Base-by-base conservation (phyloP, 2,113 vertebrate genomes). In the Leiothrix lutea region DNA sequence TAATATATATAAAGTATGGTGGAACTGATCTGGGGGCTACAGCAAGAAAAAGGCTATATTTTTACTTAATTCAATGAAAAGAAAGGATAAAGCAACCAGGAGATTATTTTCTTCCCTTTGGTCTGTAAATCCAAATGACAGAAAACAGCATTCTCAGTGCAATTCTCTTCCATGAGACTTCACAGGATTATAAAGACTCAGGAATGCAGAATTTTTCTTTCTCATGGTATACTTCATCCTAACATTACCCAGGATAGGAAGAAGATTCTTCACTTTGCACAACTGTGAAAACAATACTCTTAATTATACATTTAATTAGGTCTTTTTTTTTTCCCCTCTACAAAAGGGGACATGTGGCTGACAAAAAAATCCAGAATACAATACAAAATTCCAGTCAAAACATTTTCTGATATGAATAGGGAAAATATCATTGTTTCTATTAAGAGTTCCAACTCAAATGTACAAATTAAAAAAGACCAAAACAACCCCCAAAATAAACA, bases 271-370 rank as follows among this genome's bases (percentile, higher is more conserved):
- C 4, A 24, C 8, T 50, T 77, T 47, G 5, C 33, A 31, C 20
- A 84, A n/a, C 1, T 60, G 3, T 40, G 42, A 62, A 48, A 66
- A 17, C 2, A 29, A 11, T 2, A n/a, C 1, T 40, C 33, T 45
- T 80, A 86, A 83, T 56, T 56, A 56, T 35, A 7, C 5, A 15
- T 72, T 79, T 64, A 36, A 75, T 58, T 36, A 53, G 13, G 19
- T 9, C 11, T 17, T 17, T 4, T 6, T 18, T 31, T 47, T 42
- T 19, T 48, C 33, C 3, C 24, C 3, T 22, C 28, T 51, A 14
- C 14, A 31, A 51, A 16, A 3, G 6, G 3, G 54, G 6, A 40
- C 14, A 29, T 0, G 0, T 38, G 11, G 2, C 26, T 74, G 36
- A 62, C 14, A 71, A 53, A n/a, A 62, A 81, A 84, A 91, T 2